Evolutionary conservation across 2,113 vertebrate genomes (phyloP).

Genomic region (Chunga burmeisteri): DNA sequence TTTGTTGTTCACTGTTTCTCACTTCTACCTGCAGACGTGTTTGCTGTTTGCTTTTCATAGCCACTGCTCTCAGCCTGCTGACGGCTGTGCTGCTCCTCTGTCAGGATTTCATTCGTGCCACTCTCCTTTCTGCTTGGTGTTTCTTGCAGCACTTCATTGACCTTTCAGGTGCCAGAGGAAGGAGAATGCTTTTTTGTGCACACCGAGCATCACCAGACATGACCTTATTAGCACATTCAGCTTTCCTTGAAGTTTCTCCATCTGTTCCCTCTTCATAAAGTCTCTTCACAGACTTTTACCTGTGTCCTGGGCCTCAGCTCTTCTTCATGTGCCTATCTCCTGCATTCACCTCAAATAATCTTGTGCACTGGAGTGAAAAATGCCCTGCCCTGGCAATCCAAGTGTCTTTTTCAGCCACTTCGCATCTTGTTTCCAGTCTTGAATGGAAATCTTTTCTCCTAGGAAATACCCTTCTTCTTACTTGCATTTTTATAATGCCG

Average conservation of each 20-base stretch:
- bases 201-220: background rate
- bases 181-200: background rate
- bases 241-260: background rate
- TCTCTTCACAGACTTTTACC: background rate
- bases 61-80: background rate
- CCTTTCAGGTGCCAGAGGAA: background rate
- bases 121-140: background rate
- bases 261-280: background rate
- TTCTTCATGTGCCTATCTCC: background rate
- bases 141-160: background rate
- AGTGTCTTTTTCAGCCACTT: background rate
- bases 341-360: background rate
- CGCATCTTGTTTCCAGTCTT: background rate
- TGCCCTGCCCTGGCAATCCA: background rate
- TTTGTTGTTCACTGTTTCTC: background rate
- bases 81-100: background rate
- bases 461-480: background rate
- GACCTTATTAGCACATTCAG: background rate
- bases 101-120: accelerated
- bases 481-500: background rate
- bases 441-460: background rate
- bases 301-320: background rate
- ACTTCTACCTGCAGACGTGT: background rate
- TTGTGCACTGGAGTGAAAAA: background rate
- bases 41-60: background rate